Base-by-base conservation (phyloP, 2,797 vertebrate species). In the Enteromius thamalakanensis region DNA sequence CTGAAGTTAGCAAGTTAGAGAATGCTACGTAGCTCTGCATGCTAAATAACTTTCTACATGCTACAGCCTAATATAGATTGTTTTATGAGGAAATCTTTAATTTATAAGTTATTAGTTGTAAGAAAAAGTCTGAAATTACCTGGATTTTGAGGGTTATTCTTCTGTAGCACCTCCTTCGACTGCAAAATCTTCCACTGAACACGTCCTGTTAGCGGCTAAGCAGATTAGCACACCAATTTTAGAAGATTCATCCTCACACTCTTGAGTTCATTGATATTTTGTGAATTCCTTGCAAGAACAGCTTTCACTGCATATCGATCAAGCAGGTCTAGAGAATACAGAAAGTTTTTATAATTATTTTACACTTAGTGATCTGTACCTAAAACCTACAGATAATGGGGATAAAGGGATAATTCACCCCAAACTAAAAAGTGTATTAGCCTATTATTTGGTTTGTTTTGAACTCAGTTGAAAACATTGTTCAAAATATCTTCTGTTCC, bases 61-160 rank as follows among this genome's bases (percentile, higher is more conserved):
- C 62, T 65, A 65, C 32, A 34, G 7, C 0, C 17, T 34, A 32
- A 19, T 19, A 65, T 65, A 19, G 32, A 34, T 10, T 19, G 32
- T 65, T 34, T 65, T 34, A 65, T 65, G 8, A 34, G 62, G 29
- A 65, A 34, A 34, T 34, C 29, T 65, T 34, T 8, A 19, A 19
- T 34, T 34, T 19, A 65, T 19, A 65, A 65, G 32, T 34, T 32
- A 34, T 34, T n/a, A 60, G 21, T 42, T 60, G 3, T 3, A 23
- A 26, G 7, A 32, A 76, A 55, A 58, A 6, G 6, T 75, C 32
- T 75, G 26, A 74, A 75, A 55, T 75, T 37, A 75, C 32, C 32
- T 58, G 10, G 9, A 76, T 62, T 45, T 62, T 19, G 23, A 53
- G 55, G 53, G 40, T 26, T 40, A 75, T 58, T 55, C 21, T 60